Conservation (phyloP, 2,888 invertebrate species). For the Pterobdella sp. region DNA sequence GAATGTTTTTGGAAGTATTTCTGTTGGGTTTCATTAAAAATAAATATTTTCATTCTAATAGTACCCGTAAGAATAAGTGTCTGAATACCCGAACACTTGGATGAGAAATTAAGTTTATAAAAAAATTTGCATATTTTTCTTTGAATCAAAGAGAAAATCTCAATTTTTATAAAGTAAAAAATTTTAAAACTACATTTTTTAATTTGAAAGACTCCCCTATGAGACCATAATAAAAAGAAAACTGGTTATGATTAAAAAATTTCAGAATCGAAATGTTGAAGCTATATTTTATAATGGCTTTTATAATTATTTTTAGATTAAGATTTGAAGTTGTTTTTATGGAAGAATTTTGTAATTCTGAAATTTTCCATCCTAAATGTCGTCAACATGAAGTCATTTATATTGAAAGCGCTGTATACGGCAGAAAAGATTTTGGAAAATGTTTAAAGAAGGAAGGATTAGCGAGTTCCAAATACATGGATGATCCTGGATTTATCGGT, state of each 20-base stretch:
- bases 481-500: constrained; percentile 21
- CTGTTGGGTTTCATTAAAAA: not conserved
- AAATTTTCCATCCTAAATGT: too few relatives aligned
- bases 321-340: too few relatives aligned
- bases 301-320: too few relatives aligned
- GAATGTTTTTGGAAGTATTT: not conserved
- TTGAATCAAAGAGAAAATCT: too few relatives aligned
- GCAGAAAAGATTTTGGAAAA: constrained; percentile 2
- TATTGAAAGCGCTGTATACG: constrained; percentile 17
- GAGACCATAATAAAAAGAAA: too few relatives aligned
- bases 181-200: too few relatives aligned
- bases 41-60: not conserved
- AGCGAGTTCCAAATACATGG: not conserved
- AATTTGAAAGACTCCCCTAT: too few relatives aligned
- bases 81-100: not conserved
- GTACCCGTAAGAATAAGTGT: not conserved
- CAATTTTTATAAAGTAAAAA: too few relatives aligned
- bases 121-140: not conserved
- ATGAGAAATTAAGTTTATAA: not conserved
- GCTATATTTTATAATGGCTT: too few relatives aligned
- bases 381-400: constrained; percentile 19
- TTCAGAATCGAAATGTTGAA: too few relatives aligned
- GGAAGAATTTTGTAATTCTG: too few relatives aligned
- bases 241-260: too few relatives aligned
- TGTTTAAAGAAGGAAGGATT: constrained; percentile 25